Evolutionary conservation across 2,113 vertebrate species (phyloP), one percentile per base, ranked within the genome.

Genomic region (Melanerpes formicivorus): DNA sequence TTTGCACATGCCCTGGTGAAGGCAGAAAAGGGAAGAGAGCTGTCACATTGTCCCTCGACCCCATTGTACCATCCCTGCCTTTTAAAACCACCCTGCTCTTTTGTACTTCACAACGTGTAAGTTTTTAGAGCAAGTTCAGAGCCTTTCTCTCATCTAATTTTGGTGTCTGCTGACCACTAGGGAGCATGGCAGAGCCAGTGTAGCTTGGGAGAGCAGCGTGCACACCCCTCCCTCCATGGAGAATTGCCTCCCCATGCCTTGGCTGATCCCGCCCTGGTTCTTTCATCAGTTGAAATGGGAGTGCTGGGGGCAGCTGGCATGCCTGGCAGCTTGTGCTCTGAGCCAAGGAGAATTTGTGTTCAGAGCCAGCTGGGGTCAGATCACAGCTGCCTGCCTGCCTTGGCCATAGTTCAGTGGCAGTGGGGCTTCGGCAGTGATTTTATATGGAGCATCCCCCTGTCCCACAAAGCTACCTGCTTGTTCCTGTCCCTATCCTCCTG

Each of bases 151-250:
- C 27, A 29, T 60, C 70, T 59, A 37, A 9, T 88, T 83, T 46
- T 40, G 46, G 80, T 87, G 34, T 62, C 18, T 66, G 87, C 37
- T 85, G 82, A 94, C 95, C 97, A 87, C 97, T 80, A 96, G 97
- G 93, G 94, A 96, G 96, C 96, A 63, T 22, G 88, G 84, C 89
- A 96, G 97, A 97, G 94, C 95, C 91, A 71, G 71, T 10, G 1
- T 58, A 34, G 81, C 63, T 4, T 18, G 70, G 85, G 63, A 95
- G 94, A 96, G 80, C 58, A 9, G 71, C 12, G 5, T 12, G 58
- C 63, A 23, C 72, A 60, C 30, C 3, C 70, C 76, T 85, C 82
- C 40, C 54, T 63, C 67, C 12, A 0, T 32, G 73, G n/a, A 64
- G n/a, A 75, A 62, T 44, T 89, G 48, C 29, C 27, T 80, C 54